Evolutionary conservation across 2,888 invertebrate genomes (phyloP).

Genomic region (Eristalinus aeneus): DNA sequence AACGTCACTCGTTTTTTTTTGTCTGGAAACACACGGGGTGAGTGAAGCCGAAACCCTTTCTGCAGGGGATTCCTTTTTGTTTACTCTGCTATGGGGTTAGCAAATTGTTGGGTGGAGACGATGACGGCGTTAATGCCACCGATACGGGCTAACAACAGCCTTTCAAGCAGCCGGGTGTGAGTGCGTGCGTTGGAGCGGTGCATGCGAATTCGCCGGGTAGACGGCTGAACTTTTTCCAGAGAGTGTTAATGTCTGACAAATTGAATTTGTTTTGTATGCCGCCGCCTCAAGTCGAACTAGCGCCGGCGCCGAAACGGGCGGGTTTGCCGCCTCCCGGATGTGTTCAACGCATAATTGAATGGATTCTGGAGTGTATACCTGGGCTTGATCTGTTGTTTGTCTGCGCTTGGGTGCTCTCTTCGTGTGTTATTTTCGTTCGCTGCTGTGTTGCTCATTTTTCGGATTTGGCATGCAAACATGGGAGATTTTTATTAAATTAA

Average conservation of each 20-base stretch:
- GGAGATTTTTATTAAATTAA: neutral
- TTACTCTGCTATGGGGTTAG: slow-evolving; percentile 5
- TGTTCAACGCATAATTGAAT: slow-evolving; percentile 17
- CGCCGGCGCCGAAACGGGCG: neutral
- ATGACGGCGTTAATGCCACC: slow-evolving; percentile 49
- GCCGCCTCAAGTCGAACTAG: neutral
- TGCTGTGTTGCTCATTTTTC: neutral
- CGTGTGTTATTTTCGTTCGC: neutral
- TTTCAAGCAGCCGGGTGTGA: slow-evolving; percentile 8
- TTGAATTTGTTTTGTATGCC: slow-evolving; percentile 31
- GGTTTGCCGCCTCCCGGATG: neutral
- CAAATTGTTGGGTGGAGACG: slow-evolving; percentile 20
- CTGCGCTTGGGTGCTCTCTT: neutral
- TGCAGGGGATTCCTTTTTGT: slow-evolving; percentile 8
- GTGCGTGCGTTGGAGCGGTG: slow-evolving; percentile 2
- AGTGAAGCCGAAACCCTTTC: slow-evolving; percentile 10
- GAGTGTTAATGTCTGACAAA: slow-evolving; percentile 50
- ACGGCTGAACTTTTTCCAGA: slow-evolving; percentile 8
- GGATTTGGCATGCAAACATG: neutral
- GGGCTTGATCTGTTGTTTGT: slow-evolving; percentile 4
- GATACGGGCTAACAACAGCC: slow-evolving; percentile 40
- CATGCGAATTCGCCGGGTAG: slow-evolving; percentile 21
- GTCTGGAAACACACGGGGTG: slow-evolving; percentile 1
- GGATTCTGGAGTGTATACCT: slow-evolving; percentile 3
- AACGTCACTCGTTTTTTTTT: slow-evolving; percentile 38